Base-by-base conservation (phyloP, 2,888 invertebrate genomes). In the Plebejus anna region DNA sequence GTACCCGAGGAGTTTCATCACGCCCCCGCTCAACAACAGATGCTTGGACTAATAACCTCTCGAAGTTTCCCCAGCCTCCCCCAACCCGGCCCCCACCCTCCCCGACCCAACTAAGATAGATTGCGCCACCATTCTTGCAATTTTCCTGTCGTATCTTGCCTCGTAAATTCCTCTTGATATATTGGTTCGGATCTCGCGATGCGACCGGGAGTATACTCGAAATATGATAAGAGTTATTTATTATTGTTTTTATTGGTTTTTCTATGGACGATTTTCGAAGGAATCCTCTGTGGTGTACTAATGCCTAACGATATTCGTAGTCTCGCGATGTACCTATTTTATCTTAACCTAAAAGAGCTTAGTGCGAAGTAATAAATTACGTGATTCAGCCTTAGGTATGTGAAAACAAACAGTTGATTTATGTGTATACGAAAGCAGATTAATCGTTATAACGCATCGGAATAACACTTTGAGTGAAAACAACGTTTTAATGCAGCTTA, bases 101-200 rank as follows among this genome's bases (percentile, higher is more conserved):
- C 89, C 90, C 94, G 90, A 94, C 94, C 95, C 96, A 96, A 96
- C 96, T 95, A 96, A 97, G 97, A 97, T 97, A 96, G 96, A 97
- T 97, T 96, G 96, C 96, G 95, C 96, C 96, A 96, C 96, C 97
- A 97, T 97, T 97, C 97, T 97, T 97, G 97, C 97, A 97, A 97
- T 97, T 97, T 97, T 96, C 96, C 97, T 97, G 97, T 97, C 97
- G 97, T 97, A 97, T 96, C 96, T 96, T 96, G 95, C 96, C 95
- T 96, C 96, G 96, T 97, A 97, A 96, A 97, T 96, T 96, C 95
- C 94, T 95, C 92, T 96, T 96, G 96, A 97, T 96, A 96, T 96
- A 97, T 96, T 95, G 95, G 92, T 92, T 91, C 83, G 94, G 94
- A 94, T 94, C 94, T 90, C 92, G 94, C 94, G 94, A 91, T 91